Percentiles rank a stretch among this genome's conserved stretches.
Evolutionary conservation across 2,888 invertebrate genomes (phyloP).

Genomic region (Ectemnius cavifrons): DNA sequence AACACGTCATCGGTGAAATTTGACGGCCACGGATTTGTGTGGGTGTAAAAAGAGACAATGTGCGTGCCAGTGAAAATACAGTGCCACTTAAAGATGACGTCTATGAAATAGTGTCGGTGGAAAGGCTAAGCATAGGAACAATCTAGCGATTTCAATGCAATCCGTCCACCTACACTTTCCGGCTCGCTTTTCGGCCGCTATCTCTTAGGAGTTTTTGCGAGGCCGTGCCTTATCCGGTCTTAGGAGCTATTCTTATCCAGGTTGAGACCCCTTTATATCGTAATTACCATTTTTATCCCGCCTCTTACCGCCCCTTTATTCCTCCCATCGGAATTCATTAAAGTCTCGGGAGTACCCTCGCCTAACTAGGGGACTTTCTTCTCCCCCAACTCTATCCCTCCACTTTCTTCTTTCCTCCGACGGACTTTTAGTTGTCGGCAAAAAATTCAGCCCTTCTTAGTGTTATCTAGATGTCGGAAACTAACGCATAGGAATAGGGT

Average conservation of each 20-base stretch:
- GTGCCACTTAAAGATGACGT: no score
- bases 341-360: slow-evolving; percentile 69
- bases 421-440: slow-evolving; percentile 36
- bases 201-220: slow-evolving; percentile 24
- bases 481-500: neutral
- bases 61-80: no score
- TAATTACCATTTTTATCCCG: slow-evolving; percentile 76
- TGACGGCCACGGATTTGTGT: no score
- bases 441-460: slow-evolving; percentile 38
- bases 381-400: slow-evolving; percentile 3
- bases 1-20: no score
- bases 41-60: no score
- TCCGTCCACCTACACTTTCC: slow-evolving; percentile 13
- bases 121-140: slow-evolving; percentile 23
- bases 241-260: slow-evolving; percentile 65
- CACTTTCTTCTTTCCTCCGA: slow-evolving; percentile 23
- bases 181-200: slow-evolving; percentile 12
- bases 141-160: slow-evolving; percentile 56
- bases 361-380: slow-evolving; percentile 65
- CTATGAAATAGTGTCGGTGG: no score
- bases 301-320: slow-evolving; percentile 54
- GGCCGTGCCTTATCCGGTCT: slow-evolving; percentile 33
- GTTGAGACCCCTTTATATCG: slow-evolving; percentile 71
- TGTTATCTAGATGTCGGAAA: slow-evolving; percentile 14
- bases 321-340: slow-evolving; percentile 75